A percentile compares a stretch with the other conserved stretches of the same genome.
Evolutionary conservation across 2,888 invertebrate species (phyloP).

Genomic region (Keiferia lycopersicella): DNA sequence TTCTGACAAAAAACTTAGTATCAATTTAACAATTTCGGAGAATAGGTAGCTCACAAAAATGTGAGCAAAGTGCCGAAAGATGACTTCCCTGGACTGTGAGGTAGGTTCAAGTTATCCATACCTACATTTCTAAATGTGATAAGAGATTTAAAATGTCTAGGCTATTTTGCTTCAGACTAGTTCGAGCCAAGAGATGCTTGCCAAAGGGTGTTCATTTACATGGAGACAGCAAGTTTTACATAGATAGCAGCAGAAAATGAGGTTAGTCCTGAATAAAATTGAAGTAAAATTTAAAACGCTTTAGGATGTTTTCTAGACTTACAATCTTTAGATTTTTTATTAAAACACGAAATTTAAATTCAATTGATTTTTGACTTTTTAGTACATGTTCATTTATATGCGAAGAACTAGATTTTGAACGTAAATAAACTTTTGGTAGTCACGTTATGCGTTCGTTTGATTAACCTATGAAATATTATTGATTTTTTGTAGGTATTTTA

Average conservation of each 20-base stretch:
- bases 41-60: too few relatives aligned
- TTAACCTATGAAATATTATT: too few relatives aligned
- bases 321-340: not conserved
- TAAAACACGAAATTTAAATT: not conserved
- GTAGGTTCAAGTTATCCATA: too few relatives aligned
- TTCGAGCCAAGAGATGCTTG: not conserved
- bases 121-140: not conserved
- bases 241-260: constrained; percentile 9
- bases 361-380: not conserved
- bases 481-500: too few relatives aligned
- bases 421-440: too few relatives aligned
- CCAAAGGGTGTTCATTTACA: constrained; percentile 8
- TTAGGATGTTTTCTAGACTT: not conserved
- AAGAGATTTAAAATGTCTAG: not conserved
- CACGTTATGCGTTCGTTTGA: too few relatives aligned
- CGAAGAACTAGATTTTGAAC: too few relatives aligned
- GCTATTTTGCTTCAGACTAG: not conserved
- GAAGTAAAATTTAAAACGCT: not conserved
- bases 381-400: too few relatives aligned
- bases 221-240: constrained; percentile 8
- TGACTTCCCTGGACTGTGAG: too few relatives aligned
- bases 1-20: too few relatives aligned
- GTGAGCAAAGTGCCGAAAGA: too few relatives aligned
- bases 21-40: too few relatives aligned
- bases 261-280: not conserved